These are phyloP conservation scores for Diarsia brunnea DNA, from an alignment of 2,888 invertebrate species.

Conservation along the genomic window DNA sequence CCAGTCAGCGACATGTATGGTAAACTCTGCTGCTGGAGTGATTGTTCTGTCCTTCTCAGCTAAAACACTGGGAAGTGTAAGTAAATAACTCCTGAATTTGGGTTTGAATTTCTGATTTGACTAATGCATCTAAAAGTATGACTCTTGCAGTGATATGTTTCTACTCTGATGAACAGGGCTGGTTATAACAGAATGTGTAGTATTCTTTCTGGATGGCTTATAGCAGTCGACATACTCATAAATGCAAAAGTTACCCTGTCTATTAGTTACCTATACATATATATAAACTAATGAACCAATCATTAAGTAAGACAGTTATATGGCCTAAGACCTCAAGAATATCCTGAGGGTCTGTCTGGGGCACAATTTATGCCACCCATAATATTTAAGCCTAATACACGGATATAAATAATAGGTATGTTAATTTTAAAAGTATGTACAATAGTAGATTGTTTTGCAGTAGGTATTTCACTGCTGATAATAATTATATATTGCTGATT, in stretches of 20 bases:
- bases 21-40: too few relatives aligned
- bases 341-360: neutral
- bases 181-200: neutral
- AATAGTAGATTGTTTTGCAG: neutral
- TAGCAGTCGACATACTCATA: neutral
- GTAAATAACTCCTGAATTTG: neutral
- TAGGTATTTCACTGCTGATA: conserved; percentile 12
- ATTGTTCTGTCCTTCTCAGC: neutral
- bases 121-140: neutral
- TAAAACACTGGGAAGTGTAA: neutral
- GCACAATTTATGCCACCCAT: neutral
- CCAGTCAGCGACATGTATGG: neutral
- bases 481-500: conserved; percentile 11
- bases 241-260: neutral
- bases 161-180: neutral
- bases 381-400: neutral
- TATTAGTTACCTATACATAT: neutral
- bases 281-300: neutral
- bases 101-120: too few relatives aligned
- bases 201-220: neutral
- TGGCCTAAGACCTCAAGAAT: neutral
- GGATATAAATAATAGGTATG: neutral
- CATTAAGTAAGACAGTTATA: neutral
- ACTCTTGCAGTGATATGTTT: neutral
- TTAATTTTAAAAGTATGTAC: neutral